Evolutionary conservation across 1,140 invertebrate species (phyloP).

Genomic region (Drosophila teissieri): DNA sequence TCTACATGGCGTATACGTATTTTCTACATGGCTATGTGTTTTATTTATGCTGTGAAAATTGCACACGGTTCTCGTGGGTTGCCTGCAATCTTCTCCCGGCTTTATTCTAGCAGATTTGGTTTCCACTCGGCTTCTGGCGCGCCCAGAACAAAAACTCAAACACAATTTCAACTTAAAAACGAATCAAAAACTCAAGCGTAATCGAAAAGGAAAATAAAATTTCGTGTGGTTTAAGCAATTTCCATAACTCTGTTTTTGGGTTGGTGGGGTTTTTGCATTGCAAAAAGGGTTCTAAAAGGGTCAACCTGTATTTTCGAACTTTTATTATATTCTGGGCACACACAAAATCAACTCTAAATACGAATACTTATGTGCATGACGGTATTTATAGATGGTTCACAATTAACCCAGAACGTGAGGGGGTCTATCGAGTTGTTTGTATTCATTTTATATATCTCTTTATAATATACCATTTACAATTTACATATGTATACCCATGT

Average conservation of each 20-base stretch:
- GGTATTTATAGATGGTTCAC: slow-evolving; percentile 42
- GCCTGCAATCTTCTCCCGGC: slow-evolving; percentile 65
- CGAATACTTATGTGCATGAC: slow-evolving; percentile 41
- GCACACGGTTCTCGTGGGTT: slow-evolving; percentile 67
- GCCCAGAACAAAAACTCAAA: slow-evolving; percentile 52
- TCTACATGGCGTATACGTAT: slow-evolving; percentile 49
- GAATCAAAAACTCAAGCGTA: slow-evolving; percentile 34
- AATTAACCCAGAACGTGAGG: slow-evolving; percentile 61
- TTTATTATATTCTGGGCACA: slow-evolving; percentile 41
- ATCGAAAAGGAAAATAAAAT: slow-evolving; percentile 22
- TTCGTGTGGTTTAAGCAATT: slow-evolving; percentile 41
- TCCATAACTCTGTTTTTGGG: slow-evolving; percentile 23
- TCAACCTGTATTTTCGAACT: slow-evolving; percentile 22
- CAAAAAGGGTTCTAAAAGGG: slow-evolving; percentile 26
- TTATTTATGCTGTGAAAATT: slow-evolving; percentile 66
- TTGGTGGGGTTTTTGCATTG: slow-evolving; percentile 7
- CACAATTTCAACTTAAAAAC: slow-evolving; percentile 21
- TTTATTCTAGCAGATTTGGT: slow-evolving; percentile 87
- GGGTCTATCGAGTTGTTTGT: slow-evolving; percentile 47
- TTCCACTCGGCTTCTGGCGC: slow-evolving; percentile 87
- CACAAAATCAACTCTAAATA: slow-evolving; percentile 53
- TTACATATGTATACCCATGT: slow-evolving; percentile 47
- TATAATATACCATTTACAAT: slow-evolving; percentile 60
- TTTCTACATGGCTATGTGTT: slow-evolving; percentile 42
- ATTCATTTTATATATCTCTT: slow-evolving; percentile 34